phyloP scores from a whole-genome alignment of 1,140 invertebrate species.

The Zaprionus ghesquierei region DNA sequence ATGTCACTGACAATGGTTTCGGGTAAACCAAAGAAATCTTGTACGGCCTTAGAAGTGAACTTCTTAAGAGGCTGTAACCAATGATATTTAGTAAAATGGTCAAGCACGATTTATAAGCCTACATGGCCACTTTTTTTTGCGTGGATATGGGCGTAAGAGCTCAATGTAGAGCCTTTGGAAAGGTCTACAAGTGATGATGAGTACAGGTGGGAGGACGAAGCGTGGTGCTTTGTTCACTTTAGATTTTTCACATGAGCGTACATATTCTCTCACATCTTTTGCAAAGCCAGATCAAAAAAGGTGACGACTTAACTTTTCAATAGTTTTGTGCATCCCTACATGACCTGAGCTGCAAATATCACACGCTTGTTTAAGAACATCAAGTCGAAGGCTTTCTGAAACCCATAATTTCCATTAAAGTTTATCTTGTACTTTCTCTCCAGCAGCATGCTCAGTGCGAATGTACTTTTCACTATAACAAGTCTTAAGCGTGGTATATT shows the following conservation, averaged over 20 bases:
- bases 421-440: not conserved
- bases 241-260: not conserved
- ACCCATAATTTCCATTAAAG: slow-evolving; percentile 14
- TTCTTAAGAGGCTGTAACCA: too few species aligned
- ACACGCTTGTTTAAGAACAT: not conserved
- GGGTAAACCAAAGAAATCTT: too few species aligned
- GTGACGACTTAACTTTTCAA: not conserved
- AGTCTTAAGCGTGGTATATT: not conserved
- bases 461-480: slow-evolving; percentile 3
- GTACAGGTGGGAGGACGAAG: too few species aligned
- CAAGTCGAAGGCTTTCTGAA: not conserved
- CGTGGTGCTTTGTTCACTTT: too few species aligned
- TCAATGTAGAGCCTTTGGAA: too few species aligned
- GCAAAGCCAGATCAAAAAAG: not conserved
- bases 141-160: too few species aligned
- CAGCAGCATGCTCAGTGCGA: not conserved
- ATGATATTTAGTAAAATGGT: too few species aligned
- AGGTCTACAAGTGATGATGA: too few species aligned
- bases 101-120: too few species aligned
- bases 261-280: not conserved
- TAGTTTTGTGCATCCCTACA: slow-evolving; percentile 1
- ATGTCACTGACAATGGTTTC: too few species aligned
- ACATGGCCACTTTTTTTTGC: too few species aligned
- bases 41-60: too few species aligned
- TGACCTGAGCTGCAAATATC: not conserved